phyloP scores from a whole-genome alignment of 35 echinoderm and acorn worm genomes.

The Holothuria glaberrima region DNA sequence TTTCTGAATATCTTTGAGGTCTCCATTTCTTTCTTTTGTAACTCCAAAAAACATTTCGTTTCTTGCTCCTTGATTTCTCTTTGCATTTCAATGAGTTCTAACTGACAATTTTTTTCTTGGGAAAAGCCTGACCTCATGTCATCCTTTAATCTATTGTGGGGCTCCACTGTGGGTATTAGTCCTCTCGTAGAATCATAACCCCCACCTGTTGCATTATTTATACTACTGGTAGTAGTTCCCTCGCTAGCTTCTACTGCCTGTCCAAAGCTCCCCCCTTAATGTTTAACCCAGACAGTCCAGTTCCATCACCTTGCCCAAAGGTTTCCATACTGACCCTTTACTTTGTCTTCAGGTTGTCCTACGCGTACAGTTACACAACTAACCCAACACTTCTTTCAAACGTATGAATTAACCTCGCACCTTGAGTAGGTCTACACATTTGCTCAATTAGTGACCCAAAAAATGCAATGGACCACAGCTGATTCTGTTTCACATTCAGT shows the following conservation, averaged over 20 bases:
- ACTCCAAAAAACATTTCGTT: no score
- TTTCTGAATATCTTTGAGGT: not conserved
- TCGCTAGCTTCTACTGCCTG: constrained; percentile 12
- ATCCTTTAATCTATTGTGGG: not conserved
- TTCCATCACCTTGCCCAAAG: constrained; percentile 5
- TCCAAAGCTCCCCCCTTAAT: not conserved
- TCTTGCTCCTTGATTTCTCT: no score
- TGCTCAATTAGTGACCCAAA: not conserved
- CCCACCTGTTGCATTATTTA: not conserved
- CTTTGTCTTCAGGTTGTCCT: constrained; percentile 2
- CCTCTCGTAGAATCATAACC: not conserved
- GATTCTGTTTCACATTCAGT: no score
- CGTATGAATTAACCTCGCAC: not conserved
- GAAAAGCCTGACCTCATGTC: constrained; percentile 7
- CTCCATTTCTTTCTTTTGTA: no score
- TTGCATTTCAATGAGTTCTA: no score
- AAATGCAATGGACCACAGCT: constrained; percentile 3
- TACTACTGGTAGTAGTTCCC: not conserved
- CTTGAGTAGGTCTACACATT: not conserved
- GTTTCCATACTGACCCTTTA: constrained; percentile 33
- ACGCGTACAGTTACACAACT: not conserved
- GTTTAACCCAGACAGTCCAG: not conserved
- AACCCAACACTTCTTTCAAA: constrained; percentile 1
- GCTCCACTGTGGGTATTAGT: not conserved
- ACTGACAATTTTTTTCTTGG: no score